A percentile compares a stretch with the other conserved stretches of the same genome.
Conservation (phyloP, 2,797 vertebrate species). For the Typhlichthys subterraneus region DNA sequence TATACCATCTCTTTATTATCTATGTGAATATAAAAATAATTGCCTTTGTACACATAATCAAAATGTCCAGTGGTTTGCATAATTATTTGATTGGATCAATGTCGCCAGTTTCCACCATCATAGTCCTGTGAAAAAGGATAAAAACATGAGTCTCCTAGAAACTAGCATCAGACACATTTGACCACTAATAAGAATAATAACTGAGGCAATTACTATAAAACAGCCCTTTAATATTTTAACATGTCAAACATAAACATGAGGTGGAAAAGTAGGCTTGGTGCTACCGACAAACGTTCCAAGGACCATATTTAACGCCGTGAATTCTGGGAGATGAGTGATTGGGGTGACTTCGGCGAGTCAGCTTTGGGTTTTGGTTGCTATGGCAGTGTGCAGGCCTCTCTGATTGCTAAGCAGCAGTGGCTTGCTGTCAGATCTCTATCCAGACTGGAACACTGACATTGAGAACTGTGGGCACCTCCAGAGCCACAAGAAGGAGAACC, state of each 20-base stretch:
- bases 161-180: conserved; percentile 65
- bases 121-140: conserved; percentile 75
- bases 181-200: conserved; percentile 73
- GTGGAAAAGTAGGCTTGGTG: conserved; percentile 69
- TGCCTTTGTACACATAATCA: conserved; percentile 73
- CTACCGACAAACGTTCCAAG: conserved; percentile 46
- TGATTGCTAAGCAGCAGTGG: conserved; percentile 67
- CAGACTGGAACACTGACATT: conserved; percentile 71
- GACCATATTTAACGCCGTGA: conserved; percentile 56
- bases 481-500: conserved; percentile 75
- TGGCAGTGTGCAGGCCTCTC: conserved; percentile 51
- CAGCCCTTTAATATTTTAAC: conserved; percentile 68
- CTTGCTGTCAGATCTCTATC: conserved; percentile 63
- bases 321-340: conserved; percentile 49
- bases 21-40: conserved; percentile 79
- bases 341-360: conserved; percentile 28
- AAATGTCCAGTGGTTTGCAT: conserved; percentile 84
- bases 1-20: conserved; percentile 75
- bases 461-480: conserved; percentile 72
- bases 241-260: conserved; percentile 70
- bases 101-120: conserved; percentile 70
- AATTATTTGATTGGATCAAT: conserved; percentile 75
- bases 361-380: conserved; percentile 65
- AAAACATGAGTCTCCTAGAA: conserved; percentile 74
- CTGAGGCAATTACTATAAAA: conserved; percentile 65